Evolutionary conservation across 2,113 vertebrate species (phyloP).

Genomic region (Mesembrinibis cayennensis): DNA sequence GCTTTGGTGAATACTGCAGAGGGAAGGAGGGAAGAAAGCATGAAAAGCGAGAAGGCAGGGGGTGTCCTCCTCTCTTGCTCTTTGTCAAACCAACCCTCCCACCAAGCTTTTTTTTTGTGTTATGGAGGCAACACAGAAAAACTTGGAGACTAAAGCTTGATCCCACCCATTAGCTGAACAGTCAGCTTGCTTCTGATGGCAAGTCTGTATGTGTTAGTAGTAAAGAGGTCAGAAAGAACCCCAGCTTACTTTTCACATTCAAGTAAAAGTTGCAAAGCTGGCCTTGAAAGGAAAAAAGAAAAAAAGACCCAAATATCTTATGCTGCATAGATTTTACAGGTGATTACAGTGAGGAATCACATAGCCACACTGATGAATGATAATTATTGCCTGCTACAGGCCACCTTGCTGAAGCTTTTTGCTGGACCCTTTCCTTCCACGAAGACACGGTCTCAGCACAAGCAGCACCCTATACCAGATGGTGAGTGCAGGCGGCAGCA

Average conservation of each 20-base stretch:
- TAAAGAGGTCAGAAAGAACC: neutral
- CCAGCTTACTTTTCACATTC: neutral
- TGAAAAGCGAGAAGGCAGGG: neutral
- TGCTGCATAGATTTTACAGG: neutral
- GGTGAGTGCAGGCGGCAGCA: neutral
- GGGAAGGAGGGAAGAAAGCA: neutral
- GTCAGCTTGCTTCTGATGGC: neutral
- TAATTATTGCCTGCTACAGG: neutral
- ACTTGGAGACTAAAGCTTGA: neutral
- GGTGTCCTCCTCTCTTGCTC: neutral
- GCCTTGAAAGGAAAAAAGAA: neutral
- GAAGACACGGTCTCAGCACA: neutral
- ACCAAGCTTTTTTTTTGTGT: neutral
- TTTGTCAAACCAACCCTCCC: neutral
- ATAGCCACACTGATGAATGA: neutral
- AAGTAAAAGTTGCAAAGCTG: neutral
- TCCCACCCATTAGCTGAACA: neutral
- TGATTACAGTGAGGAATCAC: neutral
- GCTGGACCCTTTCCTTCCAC: neutral
- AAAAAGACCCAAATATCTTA: neutral
- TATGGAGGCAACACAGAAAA: neutral
- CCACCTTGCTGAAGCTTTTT: neutral
- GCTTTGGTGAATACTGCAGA: neutral
- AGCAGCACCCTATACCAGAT: neutral
- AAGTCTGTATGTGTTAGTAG: neutral